These are phyloP conservation scores for Rhadina sibilatrix DNA, from an alignment of 2,113 vertebrate genomes.

Conservation along the genomic window DNA sequence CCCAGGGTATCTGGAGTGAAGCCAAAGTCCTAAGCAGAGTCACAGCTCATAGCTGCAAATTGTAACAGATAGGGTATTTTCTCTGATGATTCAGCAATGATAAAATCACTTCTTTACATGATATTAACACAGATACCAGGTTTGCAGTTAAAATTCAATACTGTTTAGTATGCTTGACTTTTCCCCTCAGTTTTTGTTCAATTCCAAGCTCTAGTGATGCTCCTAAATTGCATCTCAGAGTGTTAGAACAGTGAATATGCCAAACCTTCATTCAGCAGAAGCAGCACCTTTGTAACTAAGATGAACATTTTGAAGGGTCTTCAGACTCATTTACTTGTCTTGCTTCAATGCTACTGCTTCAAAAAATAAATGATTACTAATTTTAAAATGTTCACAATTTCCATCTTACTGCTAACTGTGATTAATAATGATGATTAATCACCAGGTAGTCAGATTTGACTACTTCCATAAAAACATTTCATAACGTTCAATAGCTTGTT, in stretches of 20 bases:
- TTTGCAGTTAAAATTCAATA: not conserved
- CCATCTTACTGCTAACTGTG: not conserved
- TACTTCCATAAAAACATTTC: not conserved
- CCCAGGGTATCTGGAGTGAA: not conserved
- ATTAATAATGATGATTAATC: conserved; percentile 6
- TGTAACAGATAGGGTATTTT: not conserved
- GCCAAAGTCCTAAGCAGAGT: not conserved
- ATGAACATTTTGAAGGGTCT: not conserved
- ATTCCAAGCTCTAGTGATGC: not conserved
- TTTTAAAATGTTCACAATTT: not conserved
- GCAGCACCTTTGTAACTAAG: not conserved
- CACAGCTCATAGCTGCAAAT: not conserved
- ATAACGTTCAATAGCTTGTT: not conserved
- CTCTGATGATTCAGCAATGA: not conserved
- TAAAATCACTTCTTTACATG: not conserved
- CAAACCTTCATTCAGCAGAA: not conserved
- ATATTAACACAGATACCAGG: not conserved
- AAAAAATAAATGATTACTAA: not conserved
- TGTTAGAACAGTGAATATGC: not conserved
- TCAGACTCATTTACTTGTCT: not conserved
- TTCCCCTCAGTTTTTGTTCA: not conserved
- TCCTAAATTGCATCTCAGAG: not conserved
- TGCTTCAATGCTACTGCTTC: not conserved
- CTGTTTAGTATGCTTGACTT: not conserved
- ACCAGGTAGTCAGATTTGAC: not conserved